Conservation (phyloP, 1,140 invertebrate genomes). For the Drosophila sturtevanti region DNA sequence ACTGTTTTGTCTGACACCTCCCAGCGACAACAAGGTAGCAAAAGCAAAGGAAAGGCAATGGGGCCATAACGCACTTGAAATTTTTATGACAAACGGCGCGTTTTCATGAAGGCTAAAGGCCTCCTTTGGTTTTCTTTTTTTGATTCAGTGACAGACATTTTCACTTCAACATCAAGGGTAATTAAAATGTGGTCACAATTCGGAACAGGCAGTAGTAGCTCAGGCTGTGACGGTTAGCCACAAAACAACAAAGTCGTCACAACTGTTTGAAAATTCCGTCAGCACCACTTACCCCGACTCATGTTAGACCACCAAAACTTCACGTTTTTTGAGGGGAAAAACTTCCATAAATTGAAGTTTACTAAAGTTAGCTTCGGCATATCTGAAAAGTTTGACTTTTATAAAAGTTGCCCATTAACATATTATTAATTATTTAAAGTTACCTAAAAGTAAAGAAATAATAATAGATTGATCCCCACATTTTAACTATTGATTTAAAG, state of each 20-base stretch:
- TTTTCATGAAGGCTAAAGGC: slow-evolving; percentile 41
- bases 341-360: not conserved
- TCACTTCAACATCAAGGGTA: slow-evolving; percentile 71
- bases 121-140: slow-evolving; percentile 19
- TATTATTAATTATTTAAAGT: not conserved
- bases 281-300: slow-evolving; percentile 17
- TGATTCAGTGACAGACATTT: slow-evolving; percentile 47
- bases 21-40: slow-evolving; percentile 44
- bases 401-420: not conserved
- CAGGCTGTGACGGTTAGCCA: slow-evolving; percentile 18
- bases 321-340: not conserved
- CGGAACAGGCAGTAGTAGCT: slow-evolving; percentile 16
- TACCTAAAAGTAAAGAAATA: not conserved
- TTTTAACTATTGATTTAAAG: no score
- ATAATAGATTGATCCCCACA: no score
- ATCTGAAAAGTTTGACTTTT: not conserved
- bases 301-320: not conserved
- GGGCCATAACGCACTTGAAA: slow-evolving; percentile 42
- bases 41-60: not conserved
- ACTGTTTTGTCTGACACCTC: slow-evolving; percentile 34
- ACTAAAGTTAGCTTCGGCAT: not conserved
- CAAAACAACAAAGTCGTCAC: slow-evolving; percentile 1
- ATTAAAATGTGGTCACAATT: slow-evolving; percentile 72
- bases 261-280: slow-evolving; percentile 10
- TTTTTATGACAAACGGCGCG: slow-evolving; percentile 43